Percentiles rank a stretch among this genome's conserved stretches.
These are phyloP conservation scores for Callipepla californica DNA, from an alignment of 2,113 vertebrate species.

Conservation along the genomic window DNA sequence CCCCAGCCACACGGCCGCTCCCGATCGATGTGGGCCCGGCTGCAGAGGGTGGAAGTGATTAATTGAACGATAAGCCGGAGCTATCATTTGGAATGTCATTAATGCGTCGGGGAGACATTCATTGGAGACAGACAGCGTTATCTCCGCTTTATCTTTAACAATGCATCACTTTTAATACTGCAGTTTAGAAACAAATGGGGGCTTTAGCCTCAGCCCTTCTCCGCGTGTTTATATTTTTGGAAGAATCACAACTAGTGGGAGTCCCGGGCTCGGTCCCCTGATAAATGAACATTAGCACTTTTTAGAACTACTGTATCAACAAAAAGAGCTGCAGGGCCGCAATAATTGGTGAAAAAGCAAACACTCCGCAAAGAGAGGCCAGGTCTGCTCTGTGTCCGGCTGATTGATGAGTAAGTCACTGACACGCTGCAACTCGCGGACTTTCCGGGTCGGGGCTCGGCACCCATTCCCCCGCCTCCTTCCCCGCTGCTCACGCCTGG, in stretches of 20 bases:
- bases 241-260: constrained; percentile 90
- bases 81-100: constrained; percentile 90
- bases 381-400: constrained; percentile 85
- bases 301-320: constrained; percentile 92
- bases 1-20: neutral
- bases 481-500: neutral
- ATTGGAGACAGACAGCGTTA: constrained; percentile 96
- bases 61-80: constrained; percentile 83
- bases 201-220: constrained; percentile 86
- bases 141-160: constrained; percentile 97
- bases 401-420: constrained; percentile 82
- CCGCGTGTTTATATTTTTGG: constrained; percentile 96
- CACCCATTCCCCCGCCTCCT: neutral
- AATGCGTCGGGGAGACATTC: constrained; percentile 92
- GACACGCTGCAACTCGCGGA: constrained; percentile 66
- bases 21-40: constrained; percentile 63
- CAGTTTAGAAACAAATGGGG: constrained; percentile 92
- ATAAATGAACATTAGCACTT: constrained; percentile 96
- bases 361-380: constrained; percentile 82
- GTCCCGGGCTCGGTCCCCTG: constrained; percentile 85
- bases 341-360: constrained; percentile 97
- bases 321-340: constrained; percentile 84
- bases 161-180: constrained; percentile 88
- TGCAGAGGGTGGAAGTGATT: constrained; percentile 81
- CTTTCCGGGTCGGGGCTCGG: constrained; percentile 68